phyloP scores from a whole-genome alignment of 2,888 invertebrate species.

The Cerastoderma edule region DNA sequence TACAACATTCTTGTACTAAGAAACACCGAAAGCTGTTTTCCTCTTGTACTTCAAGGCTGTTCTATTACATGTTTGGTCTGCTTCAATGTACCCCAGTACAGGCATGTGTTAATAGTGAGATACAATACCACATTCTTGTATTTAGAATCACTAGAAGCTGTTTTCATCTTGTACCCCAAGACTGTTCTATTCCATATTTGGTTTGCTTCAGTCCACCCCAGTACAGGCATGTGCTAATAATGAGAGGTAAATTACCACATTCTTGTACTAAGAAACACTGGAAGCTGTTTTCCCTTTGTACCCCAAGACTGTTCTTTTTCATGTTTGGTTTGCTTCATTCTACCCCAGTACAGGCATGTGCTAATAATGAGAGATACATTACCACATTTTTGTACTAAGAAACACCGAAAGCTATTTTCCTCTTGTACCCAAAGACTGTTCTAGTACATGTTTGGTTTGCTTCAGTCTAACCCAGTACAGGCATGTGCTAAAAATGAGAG shows the following conservation, averaged over 20 bases:
- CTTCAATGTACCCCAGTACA: slow-evolving; percentile 4
- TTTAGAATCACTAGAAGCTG: not conserved
- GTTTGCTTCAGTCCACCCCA: too few species aligned
- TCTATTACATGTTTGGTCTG: too few species aligned
- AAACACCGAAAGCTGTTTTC: too few species aligned
- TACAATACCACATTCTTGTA: not conserved
- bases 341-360: slow-evolving; percentile 12
- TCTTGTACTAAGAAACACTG: slow-evolving; percentile 32
- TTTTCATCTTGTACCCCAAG: too few species aligned
- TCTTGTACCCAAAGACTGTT: too few species aligned
- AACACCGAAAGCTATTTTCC: too few species aligned
- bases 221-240: slow-evolving; percentile 38
- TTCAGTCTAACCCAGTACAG: too few species aligned
- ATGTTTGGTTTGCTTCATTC: slow-evolving; percentile 1
- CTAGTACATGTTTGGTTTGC: too few species aligned
- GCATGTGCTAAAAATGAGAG: too few species aligned
- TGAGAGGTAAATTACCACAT: slow-evolving; percentile 32
- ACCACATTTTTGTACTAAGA: slow-evolving; percentile 16
- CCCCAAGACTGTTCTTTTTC: not conserved
- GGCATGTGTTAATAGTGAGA: not conserved
- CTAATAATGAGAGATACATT: slow-evolving; percentile 8
- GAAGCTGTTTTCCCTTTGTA: too few species aligned
- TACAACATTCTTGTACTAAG: slow-evolving; percentile 1
- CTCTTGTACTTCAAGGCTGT: too few species aligned
- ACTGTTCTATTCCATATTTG: not conserved